Percentiles rank a stretch among this genome's conserved stretches.
Evolutionary conservation across 2,797 vertebrate genomes (phyloP).

Genomic region (Xiphophorus birchmanni): DNA sequence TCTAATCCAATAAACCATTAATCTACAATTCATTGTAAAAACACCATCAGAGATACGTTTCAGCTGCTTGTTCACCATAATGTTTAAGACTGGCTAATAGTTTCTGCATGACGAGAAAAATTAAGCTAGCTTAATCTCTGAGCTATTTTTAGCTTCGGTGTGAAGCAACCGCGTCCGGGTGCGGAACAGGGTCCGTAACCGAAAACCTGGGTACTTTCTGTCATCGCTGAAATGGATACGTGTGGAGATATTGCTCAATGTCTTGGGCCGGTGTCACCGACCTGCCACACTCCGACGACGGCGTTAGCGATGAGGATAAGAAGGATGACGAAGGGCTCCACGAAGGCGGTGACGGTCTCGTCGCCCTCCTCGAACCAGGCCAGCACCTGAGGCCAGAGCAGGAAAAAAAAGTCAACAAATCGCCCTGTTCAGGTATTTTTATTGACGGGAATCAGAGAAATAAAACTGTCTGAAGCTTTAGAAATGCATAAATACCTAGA

Average conservation of each 20-base stretch:
- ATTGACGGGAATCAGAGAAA: neutral
- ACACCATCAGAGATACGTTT: neutral
- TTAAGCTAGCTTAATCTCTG: neutral
- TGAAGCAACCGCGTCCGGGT: conserved; percentile 29
- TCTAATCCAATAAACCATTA: too few relatives aligned
- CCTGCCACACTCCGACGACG: conserved; percentile 92
- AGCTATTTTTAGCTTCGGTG: conserved; percentile 44
- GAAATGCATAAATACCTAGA: too few relatives aligned
- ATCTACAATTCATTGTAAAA: neutral
- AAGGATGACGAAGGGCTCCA: conserved; percentile 91
- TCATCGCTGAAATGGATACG: conserved; percentile 30
- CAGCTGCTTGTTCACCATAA: neutral
- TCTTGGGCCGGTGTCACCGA: conserved; percentile 51
- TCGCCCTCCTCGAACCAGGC: conserved; percentile 95
- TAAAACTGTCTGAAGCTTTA: neutral
- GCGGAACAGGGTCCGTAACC: conserved; percentile 41
- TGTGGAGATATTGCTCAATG: conserved; percentile 43
- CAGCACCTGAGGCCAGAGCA: conserved; percentile 81
- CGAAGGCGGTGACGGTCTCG: conserved; percentile 92
- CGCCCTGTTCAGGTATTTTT: neutral
- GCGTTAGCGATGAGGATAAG: conserved; percentile 92
- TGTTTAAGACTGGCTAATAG: neutral
- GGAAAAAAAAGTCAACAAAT: neutral
- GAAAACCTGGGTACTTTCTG: conserved; percentile 24
- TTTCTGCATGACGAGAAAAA: neutral